Conservation (phyloP, 2,888 invertebrate genomes). For the Drosophila greeni region DNA sequence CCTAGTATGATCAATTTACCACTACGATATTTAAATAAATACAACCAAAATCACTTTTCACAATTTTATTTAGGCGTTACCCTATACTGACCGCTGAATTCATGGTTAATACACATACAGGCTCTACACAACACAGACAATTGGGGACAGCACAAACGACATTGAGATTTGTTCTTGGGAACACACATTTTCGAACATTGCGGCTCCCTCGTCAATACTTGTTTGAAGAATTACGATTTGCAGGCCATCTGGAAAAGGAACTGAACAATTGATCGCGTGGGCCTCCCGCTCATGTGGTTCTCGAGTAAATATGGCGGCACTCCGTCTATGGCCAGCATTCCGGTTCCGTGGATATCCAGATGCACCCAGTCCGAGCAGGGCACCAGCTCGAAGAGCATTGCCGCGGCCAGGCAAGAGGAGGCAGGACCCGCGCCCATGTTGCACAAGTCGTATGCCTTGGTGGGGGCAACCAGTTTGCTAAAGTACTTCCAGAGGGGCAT, state of each 20-base stretch:
- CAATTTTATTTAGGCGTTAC: background rate
- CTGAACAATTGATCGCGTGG: constrained; percentile 81
- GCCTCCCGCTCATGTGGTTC: constrained; percentile 83
- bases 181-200: background rate
- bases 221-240: constrained; percentile 12
- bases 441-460: constrained; percentile 81
- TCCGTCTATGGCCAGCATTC: constrained; percentile 81
- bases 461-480: constrained; percentile 64
- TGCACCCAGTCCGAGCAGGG: constrained; percentile 84
- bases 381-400: constrained; percentile 84
- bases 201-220: constrained; percentile 11
- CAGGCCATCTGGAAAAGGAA: constrained; percentile 79
- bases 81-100: constrained; percentile 11
- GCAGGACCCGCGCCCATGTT: constrained; percentile 81
- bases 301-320: constrained; percentile 82
- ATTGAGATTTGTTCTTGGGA: background rate
- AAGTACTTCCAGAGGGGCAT: constrained; percentile 81
- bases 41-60: background rate
- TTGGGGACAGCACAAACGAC: constrained; percentile 20
- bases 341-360: constrained; percentile 86
- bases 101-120: background rate
- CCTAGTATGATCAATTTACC: background rate
- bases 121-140: background rate
- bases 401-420: constrained; percentile 85
- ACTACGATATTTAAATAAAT: background rate